A percentile compares a stretch with the other conserved stretches of the same genome.
Evolutionary conservation across 2,888 invertebrate genomes (phyloP).

Genomic region (Idaea biselata): DNA sequence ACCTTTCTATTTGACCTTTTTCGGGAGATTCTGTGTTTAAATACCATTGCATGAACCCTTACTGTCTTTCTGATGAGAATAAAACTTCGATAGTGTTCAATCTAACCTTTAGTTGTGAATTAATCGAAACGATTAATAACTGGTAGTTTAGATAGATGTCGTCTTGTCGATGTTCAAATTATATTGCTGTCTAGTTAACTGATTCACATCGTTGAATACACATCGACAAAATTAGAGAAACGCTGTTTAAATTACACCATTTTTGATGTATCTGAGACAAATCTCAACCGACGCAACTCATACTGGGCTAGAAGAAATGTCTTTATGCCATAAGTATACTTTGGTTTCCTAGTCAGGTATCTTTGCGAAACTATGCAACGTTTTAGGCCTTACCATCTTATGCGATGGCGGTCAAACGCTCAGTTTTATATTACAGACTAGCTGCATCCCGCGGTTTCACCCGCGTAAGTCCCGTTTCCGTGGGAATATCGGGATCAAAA

Average conservation of each 20-base stretch:
- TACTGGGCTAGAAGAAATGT: background rate
- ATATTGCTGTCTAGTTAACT: constrained; percentile 48
- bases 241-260: background rate
- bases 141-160: constrained; percentile 68
- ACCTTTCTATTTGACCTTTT: constrained; percentile 32
- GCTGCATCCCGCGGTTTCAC: too few relatives aligned
- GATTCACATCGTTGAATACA: constrained; percentile 21
- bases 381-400: too few relatives aligned
- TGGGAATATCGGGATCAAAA: too few relatives aligned
- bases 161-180: constrained; percentile 32
- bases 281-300: background rate
- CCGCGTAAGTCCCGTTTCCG: too few relatives aligned
- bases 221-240: background rate
- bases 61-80: background rate
- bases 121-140: constrained; percentile 13
- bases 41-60: background rate
- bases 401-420: too few relatives aligned
- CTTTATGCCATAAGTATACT: too few relatives aligned
- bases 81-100: background rate
- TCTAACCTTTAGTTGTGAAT: background rate
- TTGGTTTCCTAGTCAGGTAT: too few relatives aligned
- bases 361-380: too few relatives aligned
- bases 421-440: too few relatives aligned
- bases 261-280: too few relatives aligned
- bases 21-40: background rate